These are phyloP conservation scores for Ormia ochracea DNA, from an alignment of 2,888 invertebrate species.

Conservation along the genomic window DNA sequence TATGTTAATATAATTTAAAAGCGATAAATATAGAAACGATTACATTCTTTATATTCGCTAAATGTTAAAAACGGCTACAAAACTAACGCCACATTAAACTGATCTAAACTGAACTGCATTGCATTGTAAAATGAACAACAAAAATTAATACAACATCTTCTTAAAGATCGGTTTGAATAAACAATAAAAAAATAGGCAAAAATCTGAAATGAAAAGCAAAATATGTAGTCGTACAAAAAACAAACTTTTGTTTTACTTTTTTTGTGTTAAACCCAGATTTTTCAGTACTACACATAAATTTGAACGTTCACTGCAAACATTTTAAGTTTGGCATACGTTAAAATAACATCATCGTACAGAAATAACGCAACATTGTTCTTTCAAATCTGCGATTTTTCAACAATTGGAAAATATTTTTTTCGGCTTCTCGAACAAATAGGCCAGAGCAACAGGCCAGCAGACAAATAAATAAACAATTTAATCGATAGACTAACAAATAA, in stretches of 20 bases:
- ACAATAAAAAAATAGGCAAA: constrained; percentile 20
- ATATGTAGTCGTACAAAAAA: constrained; percentile 8
- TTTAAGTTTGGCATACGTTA: constrained; percentile 62
- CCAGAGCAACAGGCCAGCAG: neutral
- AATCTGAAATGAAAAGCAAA: neutral
- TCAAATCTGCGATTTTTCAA: constrained; percentile 10
- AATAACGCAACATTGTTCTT: constrained; percentile 57
- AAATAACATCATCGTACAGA: constrained; percentile 59
- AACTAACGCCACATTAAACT: neutral
- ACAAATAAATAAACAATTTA: constrained; percentile 27
- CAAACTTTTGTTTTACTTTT: constrained; percentile 40
- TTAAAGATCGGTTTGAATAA: constrained; percentile 46
- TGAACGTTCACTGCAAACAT: constrained; percentile 61
- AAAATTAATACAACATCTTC: constrained; percentile 52
- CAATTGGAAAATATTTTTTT: constrained; percentile 35
- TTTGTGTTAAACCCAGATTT: constrained; percentile 52
- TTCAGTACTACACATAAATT: constrained; percentile 61
- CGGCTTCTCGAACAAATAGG: neutral
- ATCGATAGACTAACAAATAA: constrained; percentile 37
- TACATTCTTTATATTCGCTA: constrained; percentile 33
- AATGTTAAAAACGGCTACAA: neutral
- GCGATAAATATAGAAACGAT: neutral
- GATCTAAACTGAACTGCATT: constrained; percentile 35
- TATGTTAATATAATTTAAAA: too few relatives aligned
- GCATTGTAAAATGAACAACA: constrained; percentile 30